Evolutionary conservation across 2,113 vertebrate species (phyloP).

Genomic region (Tor tambroides): DNA sequence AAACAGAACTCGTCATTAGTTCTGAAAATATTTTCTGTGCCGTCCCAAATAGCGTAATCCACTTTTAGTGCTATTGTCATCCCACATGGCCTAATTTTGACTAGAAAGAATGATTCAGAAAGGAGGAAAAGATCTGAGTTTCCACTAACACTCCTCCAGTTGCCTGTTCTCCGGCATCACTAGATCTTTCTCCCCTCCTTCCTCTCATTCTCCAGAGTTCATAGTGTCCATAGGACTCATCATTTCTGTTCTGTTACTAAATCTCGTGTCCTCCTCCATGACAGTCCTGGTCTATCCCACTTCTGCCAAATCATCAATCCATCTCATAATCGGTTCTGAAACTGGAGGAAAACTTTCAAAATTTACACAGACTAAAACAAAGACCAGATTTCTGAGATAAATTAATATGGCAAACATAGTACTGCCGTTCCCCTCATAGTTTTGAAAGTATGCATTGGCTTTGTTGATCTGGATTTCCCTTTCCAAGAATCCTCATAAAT

Average conservation of each 20-base stretch:
- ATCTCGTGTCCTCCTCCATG: constrained; percentile 17
- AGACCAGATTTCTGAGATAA: background rate
- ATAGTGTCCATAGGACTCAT: constrained; percentile 15
- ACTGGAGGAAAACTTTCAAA: background rate
- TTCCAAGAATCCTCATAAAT: constrained; percentile 12
- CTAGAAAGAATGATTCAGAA: constrained; percentile 35
- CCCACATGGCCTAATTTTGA: background rate
- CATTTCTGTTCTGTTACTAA: constrained; percentile 3
- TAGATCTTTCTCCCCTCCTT: background rate
- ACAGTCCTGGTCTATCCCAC: background rate
- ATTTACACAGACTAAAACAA: constrained; percentile 15
- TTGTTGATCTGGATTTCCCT: background rate
- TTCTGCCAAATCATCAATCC: constrained; percentile 7
- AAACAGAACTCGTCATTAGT: too few species aligned
- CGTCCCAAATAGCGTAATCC: background rate
- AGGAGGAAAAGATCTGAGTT: background rate
- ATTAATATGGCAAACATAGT: background rate
- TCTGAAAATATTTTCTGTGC: background rate
- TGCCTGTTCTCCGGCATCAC: background rate
- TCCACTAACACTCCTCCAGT: constrained; percentile 11
- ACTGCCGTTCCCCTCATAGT: background rate
- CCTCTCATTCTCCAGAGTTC: constrained; percentile 10
- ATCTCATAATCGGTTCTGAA: background rate
- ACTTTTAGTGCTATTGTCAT: background rate
- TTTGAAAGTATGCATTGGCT: background rate